Evolutionary conservation across 2,113 vertebrate genomes (phyloP).

Genomic region (Hemiprocne comata): DNA sequence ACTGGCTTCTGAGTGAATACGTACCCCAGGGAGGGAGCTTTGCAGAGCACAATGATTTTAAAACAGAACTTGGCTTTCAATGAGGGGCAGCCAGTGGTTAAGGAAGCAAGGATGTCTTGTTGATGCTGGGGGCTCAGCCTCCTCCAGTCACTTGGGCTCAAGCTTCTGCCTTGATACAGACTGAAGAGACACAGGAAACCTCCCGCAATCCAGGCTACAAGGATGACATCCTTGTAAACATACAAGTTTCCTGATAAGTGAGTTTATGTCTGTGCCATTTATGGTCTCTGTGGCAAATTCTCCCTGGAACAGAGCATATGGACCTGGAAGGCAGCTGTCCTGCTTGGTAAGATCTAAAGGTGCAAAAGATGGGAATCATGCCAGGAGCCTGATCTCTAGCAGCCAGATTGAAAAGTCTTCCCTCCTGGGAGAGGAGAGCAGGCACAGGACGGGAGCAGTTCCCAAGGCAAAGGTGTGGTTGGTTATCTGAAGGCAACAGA

Average conservation of each 20-base stretch:
- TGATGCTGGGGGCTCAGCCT: slow-evolving; percentile 36
- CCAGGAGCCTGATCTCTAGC: neutral
- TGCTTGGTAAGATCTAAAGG: neutral
- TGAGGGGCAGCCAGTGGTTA: slow-evolving; percentile 39
- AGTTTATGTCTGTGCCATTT: neutral
- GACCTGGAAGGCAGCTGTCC: slow-evolving; percentile 16
- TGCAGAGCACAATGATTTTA: slow-evolving; percentile 52
- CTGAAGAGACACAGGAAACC: neutral
- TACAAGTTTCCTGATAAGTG: neutral
- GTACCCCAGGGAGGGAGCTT: slow-evolving; percentile 28
- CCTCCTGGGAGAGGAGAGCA: neutral
- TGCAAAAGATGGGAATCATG: neutral
- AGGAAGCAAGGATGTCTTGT: neutral
- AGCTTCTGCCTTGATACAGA: neutral
- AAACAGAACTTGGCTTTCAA: slow-evolving; percentile 47
- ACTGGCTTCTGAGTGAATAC: slow-evolving; percentile 49
- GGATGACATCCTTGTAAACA: slow-evolving; percentile 4
- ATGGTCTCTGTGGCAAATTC: neutral
- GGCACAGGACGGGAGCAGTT: neutral
- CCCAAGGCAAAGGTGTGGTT: neutral
- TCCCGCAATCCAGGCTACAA: neutral
- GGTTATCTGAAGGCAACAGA: neutral
- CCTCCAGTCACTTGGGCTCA: slow-evolving; percentile 23
- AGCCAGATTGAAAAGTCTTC: neutral
- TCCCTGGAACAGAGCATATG: neutral